These are phyloP conservation scores for Plodia interpunctella DNA, from an alignment of 1,140 invertebrate species.

Conservation along the genomic window DNA sequence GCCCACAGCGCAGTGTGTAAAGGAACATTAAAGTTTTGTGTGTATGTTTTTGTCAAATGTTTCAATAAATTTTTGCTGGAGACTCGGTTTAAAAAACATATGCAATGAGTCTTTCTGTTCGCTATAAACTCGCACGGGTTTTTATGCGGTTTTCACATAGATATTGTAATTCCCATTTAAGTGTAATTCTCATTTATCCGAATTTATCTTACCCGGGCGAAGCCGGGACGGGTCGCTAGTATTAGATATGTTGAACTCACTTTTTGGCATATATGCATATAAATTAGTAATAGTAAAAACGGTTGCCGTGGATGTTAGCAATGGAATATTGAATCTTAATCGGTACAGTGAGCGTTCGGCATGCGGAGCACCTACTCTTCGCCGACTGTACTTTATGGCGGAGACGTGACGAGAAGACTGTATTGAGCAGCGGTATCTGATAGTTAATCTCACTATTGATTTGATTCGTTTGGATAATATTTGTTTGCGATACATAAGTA, in stretches of 20 bases:
- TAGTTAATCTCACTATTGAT: background rate
- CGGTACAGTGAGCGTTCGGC: background rate
- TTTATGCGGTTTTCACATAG: too few relatives aligned
- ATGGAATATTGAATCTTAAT: background rate
- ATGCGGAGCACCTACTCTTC: background rate
- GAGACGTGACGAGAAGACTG: background rate
- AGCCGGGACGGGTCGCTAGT: too few relatives aligned
- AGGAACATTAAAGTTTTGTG: too few relatives aligned
- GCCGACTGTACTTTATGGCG: background rate
- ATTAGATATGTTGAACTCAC: background rate
- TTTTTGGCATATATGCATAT: background rate
- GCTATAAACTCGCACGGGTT: too few relatives aligned
- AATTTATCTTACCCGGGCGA: too few relatives aligned
- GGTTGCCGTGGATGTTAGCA: background rate
- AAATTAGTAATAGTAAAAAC: background rate
- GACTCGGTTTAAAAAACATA: too few relatives aligned
- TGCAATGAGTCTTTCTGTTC: too few relatives aligned
- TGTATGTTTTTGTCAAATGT: too few relatives aligned
- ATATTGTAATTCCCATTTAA: too few relatives aligned
- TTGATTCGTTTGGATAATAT: background rate
- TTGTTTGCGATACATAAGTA: background rate
- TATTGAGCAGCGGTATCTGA: background rate
- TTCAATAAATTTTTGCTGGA: too few relatives aligned
- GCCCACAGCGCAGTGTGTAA: too few relatives aligned
- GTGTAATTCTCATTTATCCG: too few relatives aligned